Base-by-base conservation (phyloP, 2,888 invertebrate genomes). In the Phyllotreta striolata region DNA sequence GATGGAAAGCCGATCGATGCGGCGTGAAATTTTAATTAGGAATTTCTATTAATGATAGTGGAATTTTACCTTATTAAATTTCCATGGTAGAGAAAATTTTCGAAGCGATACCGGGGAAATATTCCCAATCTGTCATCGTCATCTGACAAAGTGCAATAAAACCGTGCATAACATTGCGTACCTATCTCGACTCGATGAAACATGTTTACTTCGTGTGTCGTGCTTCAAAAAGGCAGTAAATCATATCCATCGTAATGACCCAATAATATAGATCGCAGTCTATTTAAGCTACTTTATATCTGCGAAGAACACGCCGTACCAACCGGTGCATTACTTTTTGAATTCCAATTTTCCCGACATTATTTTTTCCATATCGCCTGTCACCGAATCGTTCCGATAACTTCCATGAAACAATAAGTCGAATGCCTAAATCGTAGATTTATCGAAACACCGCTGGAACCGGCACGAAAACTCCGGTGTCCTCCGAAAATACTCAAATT, bases 371-470 rank as follows among this genome's bases (percentile, higher is more conserved):
- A 13, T 41, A 13, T 35, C 41, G 62, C 69, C 66, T 70, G 71
- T 71, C 69, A 71, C 69, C 69, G 64, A 59, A 69, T 69, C 68
- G 64, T 65, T 68, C 64, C 64, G 60, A 70, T 35, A 24, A 10
- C 24, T 55, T 55, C 55, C 40, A 40, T 24, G 10, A 55, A 55
- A 55, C 34, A 55, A 55, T 55, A 8, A 10, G 40, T 37, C 39
- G 39, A 39, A 54, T 39, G 34, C 24, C 24, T n/a, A n/a, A 55
- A 40, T 14, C 39, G 12, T 55, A 10, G n/a, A 55, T 34, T 24
- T 24, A 24, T 24, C 24, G 24, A 24, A 52, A 52, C 52, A 39
- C 52, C 52, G 38, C 14, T 52, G 49, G 8, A 10, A 34, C 1
- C 7, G 49, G 34, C 3, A 24, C 24, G 24, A 24, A 24, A 24